Conservation (phyloP, 2,113 vertebrate genomes). For the Toxotes jaculatrix region DNA sequence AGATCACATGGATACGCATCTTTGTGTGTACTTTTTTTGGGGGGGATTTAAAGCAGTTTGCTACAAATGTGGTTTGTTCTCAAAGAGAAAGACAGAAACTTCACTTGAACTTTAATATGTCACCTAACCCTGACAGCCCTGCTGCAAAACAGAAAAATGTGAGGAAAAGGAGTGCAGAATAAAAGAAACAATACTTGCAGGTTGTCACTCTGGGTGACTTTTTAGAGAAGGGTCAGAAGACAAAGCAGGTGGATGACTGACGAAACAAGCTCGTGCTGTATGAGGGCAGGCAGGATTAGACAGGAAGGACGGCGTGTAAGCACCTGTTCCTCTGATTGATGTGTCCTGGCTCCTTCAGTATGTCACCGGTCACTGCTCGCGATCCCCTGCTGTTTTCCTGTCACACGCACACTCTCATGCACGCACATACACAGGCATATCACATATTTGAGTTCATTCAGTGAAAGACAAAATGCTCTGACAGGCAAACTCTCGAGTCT, state of each 20-base stretch:
- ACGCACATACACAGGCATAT: conserved; percentile 12
- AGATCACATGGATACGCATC: too few relatives aligned
- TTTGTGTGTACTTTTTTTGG: background rate
- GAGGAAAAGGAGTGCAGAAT: background rate
- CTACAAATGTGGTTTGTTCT: background rate
- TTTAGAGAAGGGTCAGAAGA: conserved; percentile 54
- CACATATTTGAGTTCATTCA: conserved; percentile 18
- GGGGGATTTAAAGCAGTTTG: background rate
- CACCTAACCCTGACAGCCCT: background rate
- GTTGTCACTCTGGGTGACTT: conserved; percentile 33
- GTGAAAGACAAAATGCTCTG: conserved; percentile 31
- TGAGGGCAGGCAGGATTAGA: conserved; percentile 48
- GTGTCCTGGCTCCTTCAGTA: conserved; percentile 70
- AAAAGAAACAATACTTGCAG: conserved; percentile 17
- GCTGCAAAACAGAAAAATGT: conserved; percentile 13
- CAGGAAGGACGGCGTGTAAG: conserved; percentile 49
- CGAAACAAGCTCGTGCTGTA: conserved; percentile 43
- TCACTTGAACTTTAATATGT: background rate
- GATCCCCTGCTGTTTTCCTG: conserved; percentile 46
- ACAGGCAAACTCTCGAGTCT: conserved; percentile 30
- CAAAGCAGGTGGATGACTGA: conserved; percentile 56
- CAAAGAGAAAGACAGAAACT: background rate
- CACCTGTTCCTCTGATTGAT: conserved; percentile 79
- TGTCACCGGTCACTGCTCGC: conserved; percentile 57
- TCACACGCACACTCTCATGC: conserved; percentile 15